Evolutionary conservation across 2,888 invertebrate species (phyloP).

Genomic region (Uropetala carovei): DNA sequence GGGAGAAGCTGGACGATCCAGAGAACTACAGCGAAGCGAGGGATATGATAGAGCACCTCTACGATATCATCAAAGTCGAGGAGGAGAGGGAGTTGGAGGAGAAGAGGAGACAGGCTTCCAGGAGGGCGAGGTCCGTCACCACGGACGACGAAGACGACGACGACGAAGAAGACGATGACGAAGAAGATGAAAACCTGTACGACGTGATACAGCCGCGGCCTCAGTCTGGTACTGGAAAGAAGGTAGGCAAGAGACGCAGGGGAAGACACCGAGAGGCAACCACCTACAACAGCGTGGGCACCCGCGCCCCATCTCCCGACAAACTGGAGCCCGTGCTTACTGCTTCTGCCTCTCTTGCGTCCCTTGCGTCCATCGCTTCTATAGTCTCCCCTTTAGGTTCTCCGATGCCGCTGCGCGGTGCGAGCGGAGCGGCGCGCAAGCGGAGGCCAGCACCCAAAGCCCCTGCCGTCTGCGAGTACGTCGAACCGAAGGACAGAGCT

Average conservation of each 20-base stretch:
- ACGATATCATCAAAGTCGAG: conserved; percentile 85
- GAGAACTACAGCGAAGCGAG: conserved; percentile 85
- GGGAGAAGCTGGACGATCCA: conserved; percentile 84
- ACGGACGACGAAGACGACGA: conserved; percentile 46
- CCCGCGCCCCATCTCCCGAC: conserved; percentile 79
- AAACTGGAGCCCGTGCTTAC: conserved; percentile 78
- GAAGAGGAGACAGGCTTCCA: conserved; percentile 56
- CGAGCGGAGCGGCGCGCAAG: conserved; percentile 43
- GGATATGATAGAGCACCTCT: conserved; percentile 86
- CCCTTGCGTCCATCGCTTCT: conserved; percentile 78
- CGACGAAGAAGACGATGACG: conserved; percentile 70
- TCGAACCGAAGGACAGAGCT: conserved; percentile 74
- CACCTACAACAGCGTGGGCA: conserved; percentile 74
- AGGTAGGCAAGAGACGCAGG: neutral
- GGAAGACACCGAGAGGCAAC: conserved; percentile 17
- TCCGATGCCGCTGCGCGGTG: conserved; percentile 68
- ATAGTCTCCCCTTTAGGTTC: conserved; percentile 72
- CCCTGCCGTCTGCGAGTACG: conserved; percentile 74
- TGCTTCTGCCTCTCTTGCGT: conserved; percentile 76
- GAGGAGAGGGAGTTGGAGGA: conserved; percentile 75
- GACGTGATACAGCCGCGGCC: conserved; percentile 78
- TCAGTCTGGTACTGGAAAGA: conserved; percentile 52
- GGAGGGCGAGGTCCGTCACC: conserved; percentile 65
- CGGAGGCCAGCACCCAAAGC: conserved; percentile 64
- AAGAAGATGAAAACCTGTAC: conserved; percentile 79